Conservation (phyloP, 2,113 vertebrate genomes). For the Melanotaenia duboulayi region DNA sequence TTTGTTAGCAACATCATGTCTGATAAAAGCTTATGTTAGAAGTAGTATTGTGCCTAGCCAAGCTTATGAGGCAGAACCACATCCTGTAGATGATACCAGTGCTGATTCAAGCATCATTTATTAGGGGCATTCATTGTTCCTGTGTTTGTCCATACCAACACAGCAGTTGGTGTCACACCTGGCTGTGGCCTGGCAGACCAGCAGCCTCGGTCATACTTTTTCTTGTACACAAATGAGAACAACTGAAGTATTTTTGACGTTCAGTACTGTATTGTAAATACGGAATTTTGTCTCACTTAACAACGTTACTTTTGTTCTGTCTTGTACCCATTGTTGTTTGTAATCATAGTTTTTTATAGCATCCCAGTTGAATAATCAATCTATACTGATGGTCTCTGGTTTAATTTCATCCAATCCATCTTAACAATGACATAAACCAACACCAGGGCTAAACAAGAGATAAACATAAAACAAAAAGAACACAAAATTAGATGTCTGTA, state of each 20-base stretch:
- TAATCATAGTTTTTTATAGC: no score
- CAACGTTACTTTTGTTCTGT: no score
- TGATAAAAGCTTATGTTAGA: constrained; percentile 22
- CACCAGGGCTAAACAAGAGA: no score
- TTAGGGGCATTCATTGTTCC: constrained; percentile 29
- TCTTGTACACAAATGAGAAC: no score
- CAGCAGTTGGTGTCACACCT: constrained; percentile 65
- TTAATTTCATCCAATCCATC: no score
- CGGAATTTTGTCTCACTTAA: not conserved
- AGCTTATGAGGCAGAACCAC: constrained; percentile 29
- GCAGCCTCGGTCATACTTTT: constrained; percentile 23
- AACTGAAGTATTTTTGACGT: not conserved
- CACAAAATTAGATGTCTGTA: no score
- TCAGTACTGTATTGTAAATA: not conserved
- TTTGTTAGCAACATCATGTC: constrained; percentile 36
- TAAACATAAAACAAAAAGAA: no score
- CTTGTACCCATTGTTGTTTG: no score
- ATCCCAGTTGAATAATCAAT: no score
- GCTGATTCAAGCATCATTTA: constrained; percentile 30
- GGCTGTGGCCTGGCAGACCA: constrained; percentile 31
- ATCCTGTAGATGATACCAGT: constrained; percentile 42
- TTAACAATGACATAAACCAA: no score
- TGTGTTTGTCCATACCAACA: constrained; percentile 35
- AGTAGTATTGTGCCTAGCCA: constrained; percentile 10
- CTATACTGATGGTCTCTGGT: no score